These are phyloP conservation scores for Channa argus DNA, from an alignment of 2,113 vertebrate species.

Conservation along the genomic window DNA sequence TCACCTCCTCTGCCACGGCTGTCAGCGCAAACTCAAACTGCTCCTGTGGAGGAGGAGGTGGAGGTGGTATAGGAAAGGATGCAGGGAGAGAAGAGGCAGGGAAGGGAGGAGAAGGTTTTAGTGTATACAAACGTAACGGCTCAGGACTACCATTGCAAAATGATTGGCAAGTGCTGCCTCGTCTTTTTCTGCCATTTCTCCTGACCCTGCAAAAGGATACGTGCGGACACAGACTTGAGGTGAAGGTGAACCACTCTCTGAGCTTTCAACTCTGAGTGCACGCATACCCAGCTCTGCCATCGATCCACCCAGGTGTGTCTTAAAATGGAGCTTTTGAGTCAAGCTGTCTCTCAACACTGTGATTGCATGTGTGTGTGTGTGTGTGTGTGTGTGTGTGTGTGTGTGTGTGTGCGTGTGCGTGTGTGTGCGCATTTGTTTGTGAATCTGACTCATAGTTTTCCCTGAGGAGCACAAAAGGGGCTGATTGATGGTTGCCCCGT, in stretches of 20 bases:
- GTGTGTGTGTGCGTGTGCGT: slow-evolving; percentile 54
- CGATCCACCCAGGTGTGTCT: slow-evolving; percentile 76
- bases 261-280: slow-evolving; percentile 52
- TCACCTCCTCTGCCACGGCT: slow-evolving; percentile 86
- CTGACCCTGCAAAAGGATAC: slow-evolving; percentile 37
- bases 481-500: slow-evolving; percentile 77
- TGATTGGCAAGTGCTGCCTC: slow-evolving; percentile 54
- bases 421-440: slow-evolving; percentile 47
- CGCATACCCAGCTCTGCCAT: slow-evolving; percentile 45
- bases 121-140: slow-evolving; percentile 33
- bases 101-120: slow-evolving; percentile 66
- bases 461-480: slow-evolving; percentile 61
- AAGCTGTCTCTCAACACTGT: slow-evolving; percentile 51
- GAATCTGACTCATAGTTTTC: slow-evolving; percentile 62
- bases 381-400: slow-evolving; percentile 44
- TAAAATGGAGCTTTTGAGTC: slow-evolving; percentile 76
- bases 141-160: slow-evolving; percentile 39
- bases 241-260: slow-evolving; percentile 47
- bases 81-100: slow-evolving; percentile 26
- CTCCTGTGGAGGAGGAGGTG: slow-evolving; percentile 70
- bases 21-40: slow-evolving; percentile 87
- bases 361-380: slow-evolving; percentile 16
- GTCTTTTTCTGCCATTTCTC: slow-evolving; percentile 22
- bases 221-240: slow-evolving; percentile 47
- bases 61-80: slow-evolving; percentile 10